A percentile compares a stretch with the other conserved stretches of the same genome.
Evolutionary conservation across 1,140 invertebrate species (phyloP).

Genomic region (Drosophila sp.): DNA sequence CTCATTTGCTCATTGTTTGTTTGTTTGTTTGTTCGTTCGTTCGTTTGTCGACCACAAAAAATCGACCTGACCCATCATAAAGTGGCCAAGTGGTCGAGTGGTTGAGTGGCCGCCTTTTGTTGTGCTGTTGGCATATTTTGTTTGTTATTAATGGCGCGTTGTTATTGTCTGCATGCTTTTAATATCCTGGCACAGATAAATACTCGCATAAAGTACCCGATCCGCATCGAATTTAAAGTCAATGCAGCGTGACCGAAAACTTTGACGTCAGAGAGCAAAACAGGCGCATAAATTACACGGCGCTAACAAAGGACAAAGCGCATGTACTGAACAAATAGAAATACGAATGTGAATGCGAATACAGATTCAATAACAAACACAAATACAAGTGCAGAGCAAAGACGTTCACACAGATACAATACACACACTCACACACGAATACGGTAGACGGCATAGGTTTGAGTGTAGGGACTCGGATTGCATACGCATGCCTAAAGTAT

Average conservation of each 20-base stretch:
- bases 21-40: conserved; percentile 32
- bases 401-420: background rate
- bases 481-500: conserved; percentile 74
- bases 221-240: conserved; percentile 56
- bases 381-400: conserved; percentile 23
- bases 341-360: conserved; percentile 22
- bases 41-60: conserved; percentile 45
- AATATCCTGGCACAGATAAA: conserved; percentile 39
- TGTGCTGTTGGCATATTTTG: conserved; percentile 40
- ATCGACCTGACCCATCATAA: conserved; percentile 72
- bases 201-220: conserved; percentile 9
- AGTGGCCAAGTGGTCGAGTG: conserved; percentile 36
- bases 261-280: conserved; percentile 65
- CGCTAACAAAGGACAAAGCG: conserved; percentile 55
- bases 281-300: conserved; percentile 52
- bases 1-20: conserved; percentile 3
- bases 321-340: conserved; percentile 41
- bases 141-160: conserved; percentile 49
- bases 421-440: conserved; percentile 6
- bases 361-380: conserved; percentile 18
- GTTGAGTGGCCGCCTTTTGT: conserved; percentile 27
- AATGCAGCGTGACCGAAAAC: conserved; percentile 60
- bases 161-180: conserved; percentile 46
- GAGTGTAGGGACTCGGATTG: conserved; percentile 28
- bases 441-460: background rate